Base-by-base conservation (phyloP, 2,113 vertebrate species). In the Corythaixoides concolor region DNA sequence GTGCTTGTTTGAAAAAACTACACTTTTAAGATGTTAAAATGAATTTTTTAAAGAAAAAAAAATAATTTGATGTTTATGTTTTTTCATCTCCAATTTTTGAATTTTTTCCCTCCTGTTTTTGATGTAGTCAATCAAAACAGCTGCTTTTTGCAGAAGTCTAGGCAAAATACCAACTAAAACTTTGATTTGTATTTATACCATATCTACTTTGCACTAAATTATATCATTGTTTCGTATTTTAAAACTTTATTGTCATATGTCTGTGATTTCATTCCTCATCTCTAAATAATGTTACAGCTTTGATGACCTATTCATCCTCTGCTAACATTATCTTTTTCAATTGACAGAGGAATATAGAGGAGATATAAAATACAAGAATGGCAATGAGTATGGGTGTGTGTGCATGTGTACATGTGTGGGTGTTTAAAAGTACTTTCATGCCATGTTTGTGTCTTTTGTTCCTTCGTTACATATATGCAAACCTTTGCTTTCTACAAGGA, bases 1-100 rank as follows among this genome's bases (percentile, higher is more conserved):
- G 11, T 30, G 5, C 35, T 60, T 60, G 5, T 50, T 70, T 30
- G 8, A 41, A 85, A 88, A 50, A 37, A 3, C 3, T 60, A 26
- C 9, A 72, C 7, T 39, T 76, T 23, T 45, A 76, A 35, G 19
- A 41, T 26, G 20, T 4, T 43, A 53, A 79, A 56, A 81, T 32
- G 1, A 35, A n/a, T 2, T 5, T 28, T 52, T 66, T 22, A 14
- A 32, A 35, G n/a, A 27, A 50, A 55, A 50, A 5, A 41, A 13
- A 22, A 8, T 3, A 22, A 8, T 4, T 8, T 20, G 0, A 52
- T 59, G 3, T 1, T 1, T 43, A 37, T 32, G 11, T 5, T 9
- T 72, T 84, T 85, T 58, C n/a, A 77, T 73, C 6, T 8, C 13
- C 12, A 23, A 9, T 8, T 47, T 70, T 67, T 58, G 11, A 62